Percentiles rank a stretch among this genome's conserved stretches.
Conservation (phyloP, 2,113 vertebrate species). For the Thalassoma bifasciatum region DNA sequence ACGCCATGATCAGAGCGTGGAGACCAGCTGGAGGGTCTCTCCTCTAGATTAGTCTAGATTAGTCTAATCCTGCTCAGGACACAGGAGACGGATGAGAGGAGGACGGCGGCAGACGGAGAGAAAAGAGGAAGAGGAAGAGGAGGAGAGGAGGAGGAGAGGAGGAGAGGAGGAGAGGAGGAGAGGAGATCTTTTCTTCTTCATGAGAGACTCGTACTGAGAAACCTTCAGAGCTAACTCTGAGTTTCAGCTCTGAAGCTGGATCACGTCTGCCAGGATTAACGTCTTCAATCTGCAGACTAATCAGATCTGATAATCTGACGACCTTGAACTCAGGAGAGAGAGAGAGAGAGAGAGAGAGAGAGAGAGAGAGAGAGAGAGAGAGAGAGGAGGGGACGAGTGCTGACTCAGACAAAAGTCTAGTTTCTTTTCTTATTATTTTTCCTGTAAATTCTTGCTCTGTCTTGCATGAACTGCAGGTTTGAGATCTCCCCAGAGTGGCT, state of each 20-base stretch:
- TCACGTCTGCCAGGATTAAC: background rate
- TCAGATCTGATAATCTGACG: background rate
- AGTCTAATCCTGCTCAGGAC: conserved; percentile 55
- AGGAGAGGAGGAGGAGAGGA: background rate
- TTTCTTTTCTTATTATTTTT: too few relatives aligned
- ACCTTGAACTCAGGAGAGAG: background rate
- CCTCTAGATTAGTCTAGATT: conserved; percentile 47
- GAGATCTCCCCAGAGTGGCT: too few relatives aligned
- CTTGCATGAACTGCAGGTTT: too few relatives aligned
- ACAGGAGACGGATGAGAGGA: background rate
- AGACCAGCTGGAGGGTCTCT: conserved; percentile 27
- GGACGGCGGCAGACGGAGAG: background rate
- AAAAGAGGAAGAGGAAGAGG: background rate
- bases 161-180: background rate
- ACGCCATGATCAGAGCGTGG: conserved; percentile 5
- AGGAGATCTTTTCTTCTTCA: background rate
- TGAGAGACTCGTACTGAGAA: background rate
- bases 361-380: too few relatives aligned
- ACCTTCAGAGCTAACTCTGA: background rate
- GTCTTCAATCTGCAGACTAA: background rate
- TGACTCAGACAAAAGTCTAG: too few relatives aligned
- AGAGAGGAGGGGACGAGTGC: too few relatives aligned
- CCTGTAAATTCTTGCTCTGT: too few relatives aligned
- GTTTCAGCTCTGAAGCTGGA: background rate
- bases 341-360: too few relatives aligned